A percentile compares a stretch with the other conserved stretches of the same genome.
phyloP scores from a whole-genome alignment of 2,113 vertebrate species.

The Tragelaphus strepsiceros region DNA sequence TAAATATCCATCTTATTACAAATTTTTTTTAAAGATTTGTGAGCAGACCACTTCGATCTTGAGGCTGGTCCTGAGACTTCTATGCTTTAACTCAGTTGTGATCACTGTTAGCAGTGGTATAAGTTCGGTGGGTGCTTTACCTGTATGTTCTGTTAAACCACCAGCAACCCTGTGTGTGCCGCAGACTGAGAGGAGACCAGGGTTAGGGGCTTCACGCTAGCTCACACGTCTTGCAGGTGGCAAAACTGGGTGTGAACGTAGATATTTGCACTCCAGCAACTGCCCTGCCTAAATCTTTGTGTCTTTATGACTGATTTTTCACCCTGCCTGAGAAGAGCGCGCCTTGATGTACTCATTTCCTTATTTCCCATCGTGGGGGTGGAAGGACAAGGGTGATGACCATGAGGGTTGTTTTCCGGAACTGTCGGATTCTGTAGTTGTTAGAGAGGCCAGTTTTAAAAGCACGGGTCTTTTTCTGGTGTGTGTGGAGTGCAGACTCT shows the following conservation, averaged over 20 bases:
- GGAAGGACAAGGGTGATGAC: not conserved
- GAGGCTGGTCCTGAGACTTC: not conserved
- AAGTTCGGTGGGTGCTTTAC: not conserved
- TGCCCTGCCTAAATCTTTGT: not conserved
- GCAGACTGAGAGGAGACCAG: not conserved
- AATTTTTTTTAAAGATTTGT: not conserved
- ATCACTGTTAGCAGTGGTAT: not conserved
- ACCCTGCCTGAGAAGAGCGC: not conserved
- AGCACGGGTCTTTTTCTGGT: not conserved
- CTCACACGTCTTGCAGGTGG: not conserved
- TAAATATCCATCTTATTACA: not conserved
- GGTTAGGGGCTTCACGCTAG: not conserved
- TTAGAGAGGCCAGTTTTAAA: not conserved
- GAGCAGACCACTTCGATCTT: not conserved
- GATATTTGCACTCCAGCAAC: not conserved
- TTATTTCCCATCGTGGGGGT: not conserved
- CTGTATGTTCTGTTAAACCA: not conserved
- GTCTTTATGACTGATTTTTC: not conserved
- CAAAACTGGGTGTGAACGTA: not conserved
- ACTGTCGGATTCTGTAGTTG: not conserved
- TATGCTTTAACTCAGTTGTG: not conserved
- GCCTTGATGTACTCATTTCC: not conserved
- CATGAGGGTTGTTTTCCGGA: not conserved
- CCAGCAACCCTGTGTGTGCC: not conserved
- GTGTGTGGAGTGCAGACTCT: not conserved